Percentiles rank a stretch among this genome's conserved stretches.
Conservation (phyloP, 2,113 vertebrate genomes). For the Tympanuchus pallidicinctus region DNA sequence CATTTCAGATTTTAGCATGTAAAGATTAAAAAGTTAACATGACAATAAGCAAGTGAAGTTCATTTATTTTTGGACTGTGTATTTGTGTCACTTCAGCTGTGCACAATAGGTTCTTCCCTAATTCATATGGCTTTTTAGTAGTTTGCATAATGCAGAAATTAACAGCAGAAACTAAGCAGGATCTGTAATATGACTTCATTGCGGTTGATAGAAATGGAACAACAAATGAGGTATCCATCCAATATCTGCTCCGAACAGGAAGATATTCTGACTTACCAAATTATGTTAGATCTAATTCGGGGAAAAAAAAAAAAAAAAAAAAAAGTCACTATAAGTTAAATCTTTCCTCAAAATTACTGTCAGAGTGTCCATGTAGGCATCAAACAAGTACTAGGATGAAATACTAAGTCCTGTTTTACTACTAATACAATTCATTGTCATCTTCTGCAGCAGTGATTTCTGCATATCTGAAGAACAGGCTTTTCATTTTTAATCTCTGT, state of each 20-base stretch:
- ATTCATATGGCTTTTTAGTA: constrained; percentile 53
- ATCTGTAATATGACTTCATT: constrained; percentile 10
- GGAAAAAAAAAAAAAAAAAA: not conserved
- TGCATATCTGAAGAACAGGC: not conserved
- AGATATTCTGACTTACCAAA: constrained; percentile 42
- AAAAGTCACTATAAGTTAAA: constrained; percentile 12
- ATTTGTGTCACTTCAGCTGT: constrained; percentile 49
- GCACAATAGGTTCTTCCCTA: constrained; percentile 52
- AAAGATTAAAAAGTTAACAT: constrained; percentile 48
- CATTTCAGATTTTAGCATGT: not conserved
- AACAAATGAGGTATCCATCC: not conserved
- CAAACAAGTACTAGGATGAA: constrained; percentile 30
- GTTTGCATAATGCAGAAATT: constrained; percentile 42
- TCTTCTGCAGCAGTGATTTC: constrained; percentile 2
- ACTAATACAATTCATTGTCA: constrained; percentile 52
- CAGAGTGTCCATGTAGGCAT: constrained; percentile 23
- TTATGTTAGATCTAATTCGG: constrained; percentile 43
- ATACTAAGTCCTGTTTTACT: not conserved
- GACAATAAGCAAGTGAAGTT: constrained; percentile 28
- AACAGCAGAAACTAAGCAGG: constrained; percentile 14
- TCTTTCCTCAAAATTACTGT: constrained; percentile 36
- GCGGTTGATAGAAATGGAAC: constrained; percentile 35
- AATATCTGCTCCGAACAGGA: constrained; percentile 37
- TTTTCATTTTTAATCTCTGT: constrained; percentile 31
- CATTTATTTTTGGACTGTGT: constrained; percentile 30